Evolutionary conservation across 1,140 invertebrate species (phyloP), one percentile per base, ranked within the genome.

Genomic region (Batillaria attramentaria): DNA sequence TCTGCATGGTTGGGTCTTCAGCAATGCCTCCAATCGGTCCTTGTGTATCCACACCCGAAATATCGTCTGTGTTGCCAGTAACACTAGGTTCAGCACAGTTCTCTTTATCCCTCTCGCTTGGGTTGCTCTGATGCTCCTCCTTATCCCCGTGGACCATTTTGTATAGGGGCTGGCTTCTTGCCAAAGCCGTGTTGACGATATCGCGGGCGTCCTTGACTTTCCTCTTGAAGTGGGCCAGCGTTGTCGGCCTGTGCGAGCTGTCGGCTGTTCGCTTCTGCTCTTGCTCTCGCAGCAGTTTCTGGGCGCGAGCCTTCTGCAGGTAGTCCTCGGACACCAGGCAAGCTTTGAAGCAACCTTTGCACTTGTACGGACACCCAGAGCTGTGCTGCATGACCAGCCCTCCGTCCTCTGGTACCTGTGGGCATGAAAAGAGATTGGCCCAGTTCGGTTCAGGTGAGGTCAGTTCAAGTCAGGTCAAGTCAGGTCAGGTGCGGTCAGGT

Each of bases 341-440:
- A 33, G 82, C 82, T 33, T 77, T 81, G 77, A 83, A 83, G 74
- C 82, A 83, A 1, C 78, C 80, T 70, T 83, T 83, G 54, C 82
- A 83, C 57, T 77, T 81, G 69, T 83, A 83, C 28, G 82, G 82
- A 43, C 82, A 83, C 20, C 82, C 82, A 41, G 82, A 77, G 74
- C 82, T 83, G 79, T 83, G 82, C 41, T 81, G 74, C 43, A 83
- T 79, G 28, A 73, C 1, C 33, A 46, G 76, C 16, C 66, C 33
- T 3, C 70, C 69, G 18, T 72, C 72, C 43, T 70, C 43, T 62
- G 69, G 78, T 18, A 82, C 33, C n/a, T 33, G 79, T 46, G 4
- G 80, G 76, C 41, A 69, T 68, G 33, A 81, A 72, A 31, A 81
- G 24, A 5, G 70, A 60, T 2, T 72, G 62, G 20, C 57, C 69